Evolutionary conservation across 2,888 invertebrate genomes (phyloP), one percentile per base, ranked within the genome.

Genomic region (Celastrina argiolus): DNA sequence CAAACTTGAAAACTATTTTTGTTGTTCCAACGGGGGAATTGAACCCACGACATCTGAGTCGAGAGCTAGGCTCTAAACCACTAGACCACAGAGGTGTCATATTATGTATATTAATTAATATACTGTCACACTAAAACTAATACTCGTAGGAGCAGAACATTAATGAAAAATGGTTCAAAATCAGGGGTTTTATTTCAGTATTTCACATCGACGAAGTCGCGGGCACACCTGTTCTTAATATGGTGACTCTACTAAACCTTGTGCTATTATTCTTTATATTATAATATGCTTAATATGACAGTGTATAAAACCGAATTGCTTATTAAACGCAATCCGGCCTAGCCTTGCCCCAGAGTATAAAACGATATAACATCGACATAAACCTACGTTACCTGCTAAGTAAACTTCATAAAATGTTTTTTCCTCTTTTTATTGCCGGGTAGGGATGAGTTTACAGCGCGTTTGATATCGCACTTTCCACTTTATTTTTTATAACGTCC

Each of bases 371-470:
- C 34, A 59, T 59, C 34, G 12, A 59, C 59, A 16, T 59, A 59
- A 61, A 61, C 5, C 36, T 18, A 36, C 61, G 61, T 36, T 39
- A 61, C 61, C 61, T 61, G 61, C 22, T 36, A 61, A 61, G 61
- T 61, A 39, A 61, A 61, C 16, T 36, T 39, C 39, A 61, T 61
- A 61, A 61, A 61, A 61, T 14, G 39, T 61, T 61, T 61, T 59
- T 61, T 61, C 18, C 61, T 61, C 39, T 5, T 61, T 61, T 61
- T 61, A 61, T 39, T 36, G 39, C 61, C 10, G 18, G 39, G 22
- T 18, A 39, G 39, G 61, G 61, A 39, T 22, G 34, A 61, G 39
- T 22, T 61, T 61, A 61, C 61, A 61, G 61, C 61, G 36, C 61
- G 22, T 34, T 31, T 31, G 61, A 39, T 59, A 59, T 59, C 16